phyloP scores from a whole-genome alignment of 64 coral and sea anemone genomes.

The Porites lutea region DNA sequence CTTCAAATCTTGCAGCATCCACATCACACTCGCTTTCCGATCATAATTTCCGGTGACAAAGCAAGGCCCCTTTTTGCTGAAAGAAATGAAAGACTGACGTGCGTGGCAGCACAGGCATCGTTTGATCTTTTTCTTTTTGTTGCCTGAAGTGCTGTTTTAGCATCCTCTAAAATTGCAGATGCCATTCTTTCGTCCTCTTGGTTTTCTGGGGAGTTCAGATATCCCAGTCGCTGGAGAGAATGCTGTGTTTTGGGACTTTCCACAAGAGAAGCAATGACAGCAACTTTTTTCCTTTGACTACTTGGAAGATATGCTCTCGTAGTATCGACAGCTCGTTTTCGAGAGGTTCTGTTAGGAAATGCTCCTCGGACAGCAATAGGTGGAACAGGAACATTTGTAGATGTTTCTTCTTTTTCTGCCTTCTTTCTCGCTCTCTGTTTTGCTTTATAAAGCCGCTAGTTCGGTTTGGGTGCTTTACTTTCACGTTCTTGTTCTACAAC shows the following conservation, averaged over 20 bases:
- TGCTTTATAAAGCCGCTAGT: background rate
- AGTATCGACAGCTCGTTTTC: background rate
- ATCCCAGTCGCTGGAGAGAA: background rate
- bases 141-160: slow-evolving; percentile 24
- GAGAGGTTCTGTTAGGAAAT: background rate
- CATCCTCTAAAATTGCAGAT: slow-evolving; percentile 43
- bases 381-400: background rate
- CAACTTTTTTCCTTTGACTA: background rate
- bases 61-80: slow-evolving; percentile 11
- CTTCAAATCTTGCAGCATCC: too few relatives aligned
- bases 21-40: too few relatives aligned
- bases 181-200: slow-evolving; percentile 22
- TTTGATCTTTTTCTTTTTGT: slow-evolving; percentile 38
- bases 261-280: background rate
- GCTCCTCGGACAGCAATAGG: background rate
- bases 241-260: background rate
- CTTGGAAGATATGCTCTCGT: background rate
- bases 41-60: too few relatives aligned
- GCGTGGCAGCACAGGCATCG: slow-evolving; percentile 24
- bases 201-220: slow-evolving; percentile 37
- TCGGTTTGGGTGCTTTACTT: background rate
- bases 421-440: background rate
- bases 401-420: background rate
- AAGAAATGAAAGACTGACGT: slow-evolving; percentile 50
- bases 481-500: slow-evolving; percentile 16